These are phyloP conservation scores for Caretta caretta DNA, from an alignment of 2,113 vertebrate genomes.

Conservation along the genomic window DNA sequence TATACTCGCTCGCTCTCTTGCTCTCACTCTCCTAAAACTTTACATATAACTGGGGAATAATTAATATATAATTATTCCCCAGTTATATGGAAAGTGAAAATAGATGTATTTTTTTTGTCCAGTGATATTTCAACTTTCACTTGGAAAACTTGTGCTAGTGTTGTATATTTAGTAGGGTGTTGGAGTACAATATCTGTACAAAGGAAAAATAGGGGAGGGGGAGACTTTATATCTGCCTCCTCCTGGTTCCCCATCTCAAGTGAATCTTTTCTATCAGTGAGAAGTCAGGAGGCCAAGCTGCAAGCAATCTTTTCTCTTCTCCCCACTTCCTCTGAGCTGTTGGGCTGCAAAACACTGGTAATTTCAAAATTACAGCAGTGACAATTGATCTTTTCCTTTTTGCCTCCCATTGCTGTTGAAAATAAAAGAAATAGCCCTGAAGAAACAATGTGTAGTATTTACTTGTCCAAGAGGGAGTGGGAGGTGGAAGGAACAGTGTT, in stretches of 20 bases:
- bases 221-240: background rate
- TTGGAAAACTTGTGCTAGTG: background rate
- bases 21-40: no score
- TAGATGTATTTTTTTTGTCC: background rate
- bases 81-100: background rate
- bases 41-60: no score
- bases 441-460: constrained; percentile 31
- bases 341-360: background rate
- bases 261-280: background rate
- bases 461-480: constrained; percentile 14
- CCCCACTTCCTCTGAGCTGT: background rate
- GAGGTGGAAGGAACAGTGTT: constrained; percentile 48
- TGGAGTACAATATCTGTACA: background rate
- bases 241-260: background rate
- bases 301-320: background rate
- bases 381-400: constrained; percentile 24
- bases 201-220: background rate
- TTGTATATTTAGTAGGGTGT: background rate
- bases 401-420: constrained; percentile 38
- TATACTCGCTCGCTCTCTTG: fast-evolving
- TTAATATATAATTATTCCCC: background rate
- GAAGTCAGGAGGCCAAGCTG: background rate
- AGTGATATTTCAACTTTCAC: background rate
- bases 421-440: constrained; percentile 25
- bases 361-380: constrained; percentile 53